Conservation (phyloP, 35 echinoderm and acorn worm genomes). For the Lytechinus pictus region DNA sequence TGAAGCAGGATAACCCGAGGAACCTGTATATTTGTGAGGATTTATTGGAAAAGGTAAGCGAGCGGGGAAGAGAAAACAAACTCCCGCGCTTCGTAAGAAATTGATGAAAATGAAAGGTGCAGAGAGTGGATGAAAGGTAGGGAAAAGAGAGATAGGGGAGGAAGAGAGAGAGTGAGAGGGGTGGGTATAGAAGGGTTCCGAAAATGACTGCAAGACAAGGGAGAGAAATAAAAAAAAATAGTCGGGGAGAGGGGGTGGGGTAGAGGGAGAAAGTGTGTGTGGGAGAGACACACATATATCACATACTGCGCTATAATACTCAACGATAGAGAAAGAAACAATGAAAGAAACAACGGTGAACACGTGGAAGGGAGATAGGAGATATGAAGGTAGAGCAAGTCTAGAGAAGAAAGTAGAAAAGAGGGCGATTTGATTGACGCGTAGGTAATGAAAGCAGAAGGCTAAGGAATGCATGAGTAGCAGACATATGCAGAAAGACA, state of each 20-base stretch:
- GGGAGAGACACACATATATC: too few relatives aligned
- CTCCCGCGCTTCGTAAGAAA: not conserved
- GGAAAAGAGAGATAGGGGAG: not conserved
- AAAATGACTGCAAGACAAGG: not conserved
- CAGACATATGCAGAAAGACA: not conserved
- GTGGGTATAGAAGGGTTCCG: too few relatives aligned
- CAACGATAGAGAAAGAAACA: too few relatives aligned
- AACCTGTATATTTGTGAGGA: constrained; percentile 4
- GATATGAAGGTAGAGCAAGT: too few relatives aligned
- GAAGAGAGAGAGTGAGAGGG: not conserved
- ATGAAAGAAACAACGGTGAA: too few relatives aligned
- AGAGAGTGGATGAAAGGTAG: not conserved
- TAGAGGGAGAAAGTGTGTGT: not conserved
- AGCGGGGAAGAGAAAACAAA: constrained; percentile 4
- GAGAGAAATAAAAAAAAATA: not conserved
- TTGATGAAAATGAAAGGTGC: not conserved
- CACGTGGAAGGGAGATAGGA: too few relatives aligned
- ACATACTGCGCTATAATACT: too few relatives aligned
- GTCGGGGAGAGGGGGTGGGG: not conserved
- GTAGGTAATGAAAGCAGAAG: not conserved
- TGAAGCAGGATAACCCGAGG: not conserved
- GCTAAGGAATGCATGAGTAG: not conserved
- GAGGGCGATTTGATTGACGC: not conserved
- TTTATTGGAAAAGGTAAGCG: constrained; percentile 13
- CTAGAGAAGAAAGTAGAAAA: not conserved